Percentiles rank a stretch among this genome's conserved stretches.
phyloP scores from a whole-genome alignment of 92 coral and sea anemone species.

The Parazoanthus atlanticus region DNA sequence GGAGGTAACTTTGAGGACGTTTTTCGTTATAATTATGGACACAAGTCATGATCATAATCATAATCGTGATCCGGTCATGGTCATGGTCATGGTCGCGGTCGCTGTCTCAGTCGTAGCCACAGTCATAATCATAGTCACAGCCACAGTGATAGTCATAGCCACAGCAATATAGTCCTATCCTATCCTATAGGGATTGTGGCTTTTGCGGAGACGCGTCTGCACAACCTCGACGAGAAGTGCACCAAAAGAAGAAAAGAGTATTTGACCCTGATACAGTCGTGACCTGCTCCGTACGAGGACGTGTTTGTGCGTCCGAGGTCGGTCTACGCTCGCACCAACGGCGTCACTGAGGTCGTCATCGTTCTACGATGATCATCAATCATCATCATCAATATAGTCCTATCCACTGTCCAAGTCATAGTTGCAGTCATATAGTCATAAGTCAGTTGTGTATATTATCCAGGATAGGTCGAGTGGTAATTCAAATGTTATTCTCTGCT shows the following conservation, averaged over 20 bases:
- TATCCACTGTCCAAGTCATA: neutral
- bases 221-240: too few relatives aligned
- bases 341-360: too few relatives aligned
- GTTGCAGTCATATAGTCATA: neutral
- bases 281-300: too few relatives aligned
- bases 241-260: too few relatives aligned
- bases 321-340: too few relatives aligned
- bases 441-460: neutral
- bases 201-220: too few relatives aligned
- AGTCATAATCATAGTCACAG: neutral
- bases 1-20: constrained; percentile 61
- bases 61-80: neutral
- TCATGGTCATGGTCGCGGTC: neutral
- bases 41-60: neutral
- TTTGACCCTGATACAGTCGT: too few relatives aligned
- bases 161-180: neutral
- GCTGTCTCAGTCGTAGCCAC: too few relatives aligned
- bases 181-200: too few relatives aligned
- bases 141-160: too few relatives aligned
- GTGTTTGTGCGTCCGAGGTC: too few relatives aligned
- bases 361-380: too few relatives aligned
- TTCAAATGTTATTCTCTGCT: neutral
- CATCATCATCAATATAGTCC: neutral
- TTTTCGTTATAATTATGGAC: neutral
- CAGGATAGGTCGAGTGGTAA: neutral